Percentiles rank a stretch among this genome's conserved stretches.
These are phyloP conservation scores for Pelodytes ibericus DNA, from an alignment of 2,797 vertebrate genomes.

Conservation along the genomic window DNA sequence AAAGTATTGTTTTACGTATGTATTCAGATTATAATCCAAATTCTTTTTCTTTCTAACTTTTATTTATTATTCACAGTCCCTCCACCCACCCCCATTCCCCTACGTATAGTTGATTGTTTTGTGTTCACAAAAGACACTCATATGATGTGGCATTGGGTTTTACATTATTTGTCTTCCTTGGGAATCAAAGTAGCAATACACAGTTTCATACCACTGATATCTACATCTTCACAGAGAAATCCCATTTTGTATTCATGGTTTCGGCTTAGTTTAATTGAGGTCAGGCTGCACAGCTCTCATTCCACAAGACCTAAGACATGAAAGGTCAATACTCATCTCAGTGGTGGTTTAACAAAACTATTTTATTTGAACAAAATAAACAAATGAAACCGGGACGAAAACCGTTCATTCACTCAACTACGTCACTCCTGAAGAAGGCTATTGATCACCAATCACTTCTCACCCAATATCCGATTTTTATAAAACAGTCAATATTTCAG, in stretches of 20 bases:
- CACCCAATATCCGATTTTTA: slow-evolving; percentile 5
- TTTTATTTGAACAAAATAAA: slow-evolving; percentile 47
- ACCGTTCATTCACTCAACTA: slow-evolving; percentile 6
- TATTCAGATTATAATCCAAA: no score
- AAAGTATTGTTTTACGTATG: no score
- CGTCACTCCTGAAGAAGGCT: neutral
- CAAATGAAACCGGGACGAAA: slow-evolving; percentile 26
- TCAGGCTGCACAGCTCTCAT: slow-evolving; percentile 51
- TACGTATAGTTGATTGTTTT: neutral
- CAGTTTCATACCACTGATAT: slow-evolving; percentile 12
- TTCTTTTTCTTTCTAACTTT: neutral
- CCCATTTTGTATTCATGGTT: slow-evolving; percentile 54
- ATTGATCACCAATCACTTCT: slow-evolving; percentile 22
- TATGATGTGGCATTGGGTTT: slow-evolving; percentile 19
- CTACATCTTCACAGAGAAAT: slow-evolving; percentile 39
- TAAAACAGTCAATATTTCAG: slow-evolving; percentile 4
- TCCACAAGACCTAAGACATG: slow-evolving; percentile 48
- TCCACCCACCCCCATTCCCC: no score
- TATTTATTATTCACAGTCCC: neutral
- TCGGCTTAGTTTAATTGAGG: slow-evolving; percentile 54
- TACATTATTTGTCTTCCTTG: neutral
- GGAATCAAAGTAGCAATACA: slow-evolving; percentile 15
- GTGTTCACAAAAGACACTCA: neutral
- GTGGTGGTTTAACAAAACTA: slow-evolving; percentile 46
- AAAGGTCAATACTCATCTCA: slow-evolving; percentile 51